Base-by-base conservation (phyloP, 2,888 invertebrate genomes). In the Phoenoteleia sp. region DNA sequence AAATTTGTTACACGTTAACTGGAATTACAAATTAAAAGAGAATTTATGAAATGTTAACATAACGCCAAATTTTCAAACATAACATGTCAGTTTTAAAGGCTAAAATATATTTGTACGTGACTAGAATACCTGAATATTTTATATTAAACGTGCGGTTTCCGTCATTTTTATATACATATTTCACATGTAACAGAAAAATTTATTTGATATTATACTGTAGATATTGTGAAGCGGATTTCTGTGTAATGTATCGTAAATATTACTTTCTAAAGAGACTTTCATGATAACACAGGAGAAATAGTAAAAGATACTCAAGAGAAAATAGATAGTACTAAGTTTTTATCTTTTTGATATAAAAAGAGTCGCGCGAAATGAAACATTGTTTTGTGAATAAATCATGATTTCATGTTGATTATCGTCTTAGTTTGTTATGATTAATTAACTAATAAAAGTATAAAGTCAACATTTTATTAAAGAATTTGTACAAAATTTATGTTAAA, bases 91-190 rank as follows among this genome's bases (percentile, higher is more conserved):
- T 13, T 36, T 36, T 33, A 58, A 21, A 11, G 58, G 33, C 36
- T 58, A 58, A 58, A 58, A 58, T 58, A 58, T 58, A 58, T 58
- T 58, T 29, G 58, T 3, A 19, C 58, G 58, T 58, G 58, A 58
- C 58, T 58, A 11, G 58, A 58, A 58, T 58, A 33, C 19, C 19
- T 58, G 58, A 58, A 58, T 58, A 58, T 58, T 58, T 58, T 58
- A 62, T 45, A 62, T 62, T 62, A 62, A 60, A 60, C 29, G 23
- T n/a, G 17, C 39, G 25, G 21, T 36, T 60, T 25, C 3, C 39
- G 39, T 60, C 60, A 60, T 60, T 60, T 60, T 60, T 25, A 60
- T 60, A 60, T 60, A 60, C 19, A 42, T 60, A 60, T 60, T 56
- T 56, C 56, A 25, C 56, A 15, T 29, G 17, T 6, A 6, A 29